A percentile compares a stretch with the other conserved stretches of the same genome.
These are phyloP conservation scores for Brachionus koreanus DNA, from an alignment of 1,140 invertebrate genomes.

Conservation along the genomic window DNA sequence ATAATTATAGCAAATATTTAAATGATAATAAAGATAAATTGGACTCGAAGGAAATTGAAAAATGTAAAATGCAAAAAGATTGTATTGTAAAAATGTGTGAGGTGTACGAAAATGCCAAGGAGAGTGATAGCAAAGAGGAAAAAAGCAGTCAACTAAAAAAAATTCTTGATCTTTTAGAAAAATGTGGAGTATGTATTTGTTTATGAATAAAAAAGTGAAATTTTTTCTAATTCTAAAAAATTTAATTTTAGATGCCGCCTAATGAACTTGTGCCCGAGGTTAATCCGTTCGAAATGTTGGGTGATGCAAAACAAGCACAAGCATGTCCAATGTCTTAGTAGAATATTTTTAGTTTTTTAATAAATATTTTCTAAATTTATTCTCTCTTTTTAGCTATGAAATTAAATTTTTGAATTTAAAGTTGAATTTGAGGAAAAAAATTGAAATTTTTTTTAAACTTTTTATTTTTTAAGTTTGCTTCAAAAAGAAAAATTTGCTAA, in stretches of 20 bases:
- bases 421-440: too few species aligned
- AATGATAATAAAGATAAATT: not conserved
- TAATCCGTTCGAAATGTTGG: constrained; percentile 33
- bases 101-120: not conserved
- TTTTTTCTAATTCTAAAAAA: not conserved
- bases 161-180: constrained; percentile 37
- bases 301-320: constrained; percentile 8
- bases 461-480: too few species aligned
- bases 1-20: constrained; percentile 40
- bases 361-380: not conserved
- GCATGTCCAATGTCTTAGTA: constrained; percentile 34
- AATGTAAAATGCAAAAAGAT: constrained; percentile 4
- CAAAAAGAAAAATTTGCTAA: too few species aligned
- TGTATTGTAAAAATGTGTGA: constrained; percentile 32
- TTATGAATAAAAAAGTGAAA: not conserved
- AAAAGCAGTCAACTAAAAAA: constrained; percentile 12
- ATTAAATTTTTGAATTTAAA: not conserved
- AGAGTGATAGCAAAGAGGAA: constrained; percentile 1
- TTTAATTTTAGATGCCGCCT: constrained; percentile 8
- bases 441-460: too few species aligned
- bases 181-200: constrained; percentile 6
- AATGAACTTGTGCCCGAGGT: constrained; percentile 25
- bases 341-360: not conserved
- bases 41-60: not conserved
- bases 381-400: not conserved